Base-by-base conservation (phyloP, 2,113 vertebrate genomes). In the Chionomys nivalis region DNA sequence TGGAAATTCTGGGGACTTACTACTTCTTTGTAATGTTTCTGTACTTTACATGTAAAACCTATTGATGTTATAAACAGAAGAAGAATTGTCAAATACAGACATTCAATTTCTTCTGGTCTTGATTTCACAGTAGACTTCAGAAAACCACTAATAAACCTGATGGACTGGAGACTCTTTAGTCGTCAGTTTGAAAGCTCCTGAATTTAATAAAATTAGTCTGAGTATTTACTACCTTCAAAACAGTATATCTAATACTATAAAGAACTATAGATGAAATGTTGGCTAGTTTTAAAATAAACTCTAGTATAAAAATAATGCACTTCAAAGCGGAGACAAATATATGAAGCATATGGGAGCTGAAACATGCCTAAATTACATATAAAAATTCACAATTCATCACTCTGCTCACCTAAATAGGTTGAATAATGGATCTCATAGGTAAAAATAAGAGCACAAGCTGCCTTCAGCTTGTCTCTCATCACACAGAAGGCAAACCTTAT, bases 241-340 rank as follows among this genome's bases (percentile, higher is more conserved):
- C 21, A 79, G 42, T 66, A 52, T 95, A 82, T 76, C 44, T 75
- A 44, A 44, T 44, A 5, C 44, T 44, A 44, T 44, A 76, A 70
- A 90, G 11, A 87, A 58, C 23, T 85, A 66, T 21, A 52, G 70
- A 85, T 75, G 94, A 94, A 94, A 36, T 76, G 82, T 61, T 83
- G 31, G 33, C 66, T 79, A 86, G 63, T 58, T 90, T 90, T 42
- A 58, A 96, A 90, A 90, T 87, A 26, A 76, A 90, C 73, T 90
- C 47, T 36, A 75, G 66, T 94, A 42, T 92, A 42, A 79, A 92
- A 92, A 90, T 58, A 49, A 36, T 49, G 7, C 44, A 33, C 44
- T 90, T 68, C 65, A 78, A 63, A 94, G 47, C 7, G 72, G 52
- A 89, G 31, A n/a, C 16, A 93, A 93, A 78, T 81, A 33, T 73